Base-by-base conservation (phyloP, 2,113 vertebrate genomes). In the Aptenodytes patagonicus region DNA sequence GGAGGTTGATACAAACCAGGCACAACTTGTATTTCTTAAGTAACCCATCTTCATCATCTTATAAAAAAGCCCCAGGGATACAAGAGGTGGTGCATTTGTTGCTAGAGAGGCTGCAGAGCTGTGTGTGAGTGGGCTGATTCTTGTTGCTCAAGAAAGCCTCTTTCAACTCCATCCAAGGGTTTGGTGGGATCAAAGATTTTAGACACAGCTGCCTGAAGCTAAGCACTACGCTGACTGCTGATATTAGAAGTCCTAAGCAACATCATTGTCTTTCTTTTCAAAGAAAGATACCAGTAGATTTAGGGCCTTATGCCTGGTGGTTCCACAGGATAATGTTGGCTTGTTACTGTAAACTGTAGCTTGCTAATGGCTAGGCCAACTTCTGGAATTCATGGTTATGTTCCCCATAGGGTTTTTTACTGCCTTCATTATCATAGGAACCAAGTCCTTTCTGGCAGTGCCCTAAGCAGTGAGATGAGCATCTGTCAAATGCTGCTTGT, bases 391-490 rank as follows among this genome's bases (percentile, higher is more conserved):
- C 64, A 25, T 6, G 5, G 68, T 87, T 90, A 47, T 79, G 36
- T 62, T 75, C 80, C 91, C 62, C 38, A n/a, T 15, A 70, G 83
- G 69, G 47, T 68, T 83, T 94, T 94, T 71, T 51, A 75, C 64
- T 89, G 83, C 73, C 80, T 94, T 94, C 77, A n/a, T 94, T 96
- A 95, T 93, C 83, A 89, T 19, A 84, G 89, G 91, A 95, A 87
- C 87, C 72, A 78, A 55, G 72, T 87, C 54, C 83, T 69, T 66
- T 82, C 61, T 82, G 89, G 87, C 91, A 60, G 80, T 51, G 65
- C 87, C 89, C 83, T 89, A 36, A 94, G 87, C 83, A 89, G 46
- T 13, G 20, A 92, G 89, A 92, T 46, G 38, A 95, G 57, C 55
- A 87, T 78, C 86, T 95, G 83, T 93, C 93, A 95, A 93, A 87